Conservation (phyloP, 2,113 vertebrate species). For the Muntiacus reevesi region DNA sequence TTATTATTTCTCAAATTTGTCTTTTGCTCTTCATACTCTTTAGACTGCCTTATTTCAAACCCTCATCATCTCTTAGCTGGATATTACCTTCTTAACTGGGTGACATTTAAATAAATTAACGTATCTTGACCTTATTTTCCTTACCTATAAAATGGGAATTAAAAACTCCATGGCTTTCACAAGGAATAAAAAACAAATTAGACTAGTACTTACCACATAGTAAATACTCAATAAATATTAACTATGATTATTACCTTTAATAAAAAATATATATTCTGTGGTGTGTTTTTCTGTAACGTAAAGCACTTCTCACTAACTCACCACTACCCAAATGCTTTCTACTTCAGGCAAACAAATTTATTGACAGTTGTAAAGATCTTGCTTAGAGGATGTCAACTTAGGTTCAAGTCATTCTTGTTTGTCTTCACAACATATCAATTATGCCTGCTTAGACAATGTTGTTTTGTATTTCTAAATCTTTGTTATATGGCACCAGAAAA, state of each 20-base stretch:
- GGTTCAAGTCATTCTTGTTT: background rate
- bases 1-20: background rate
- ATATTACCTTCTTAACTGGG: background rate
- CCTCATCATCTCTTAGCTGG: background rate
- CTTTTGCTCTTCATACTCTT: background rate
- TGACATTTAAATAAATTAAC: background rate
- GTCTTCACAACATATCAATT: background rate
- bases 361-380: background rate
- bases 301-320: background rate
- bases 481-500: background rate
- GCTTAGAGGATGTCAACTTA: background rate
- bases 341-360: background rate
- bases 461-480: background rate
- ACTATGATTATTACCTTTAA: background rate
- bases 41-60: background rate
- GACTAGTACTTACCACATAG: background rate
- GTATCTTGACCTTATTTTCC: background rate
- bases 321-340: background rate
- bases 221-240: background rate
- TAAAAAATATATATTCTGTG: background rate
- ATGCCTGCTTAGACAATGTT: background rate
- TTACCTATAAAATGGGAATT: background rate
- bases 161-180: background rate
- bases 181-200: background rate
- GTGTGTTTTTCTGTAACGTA: background rate